phyloP scores from a whole-genome alignment of 1,140 invertebrate genomes.

The Microplitis demolitor region DNA sequence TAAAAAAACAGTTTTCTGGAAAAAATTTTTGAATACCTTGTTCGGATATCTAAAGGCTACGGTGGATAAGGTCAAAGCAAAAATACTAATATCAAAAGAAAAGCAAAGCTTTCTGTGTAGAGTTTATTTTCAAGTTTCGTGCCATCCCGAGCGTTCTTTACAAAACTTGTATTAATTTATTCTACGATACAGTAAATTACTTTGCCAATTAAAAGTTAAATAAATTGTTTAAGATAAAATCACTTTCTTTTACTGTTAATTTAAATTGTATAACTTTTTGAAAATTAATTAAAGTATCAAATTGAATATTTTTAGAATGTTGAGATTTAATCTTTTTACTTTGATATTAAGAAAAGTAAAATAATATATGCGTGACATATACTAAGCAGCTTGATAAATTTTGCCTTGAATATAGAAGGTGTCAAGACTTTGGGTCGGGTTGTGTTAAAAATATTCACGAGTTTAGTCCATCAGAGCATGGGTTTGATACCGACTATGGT shows the following conservation, averaged over 20 bases:
- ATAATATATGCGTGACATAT: too few relatives aligned
- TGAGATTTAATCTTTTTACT: too few relatives aligned
- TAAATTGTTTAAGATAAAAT: not conserved
- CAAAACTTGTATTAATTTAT: constrained; percentile 2
- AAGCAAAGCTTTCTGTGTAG: not conserved
- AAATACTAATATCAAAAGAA: constrained; percentile 18
- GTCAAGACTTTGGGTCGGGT: too few relatives aligned
- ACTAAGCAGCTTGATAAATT: too few relatives aligned
- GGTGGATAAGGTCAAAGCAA: constrained; percentile 2
- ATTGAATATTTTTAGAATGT: not conserved
- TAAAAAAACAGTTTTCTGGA: too few relatives aligned
- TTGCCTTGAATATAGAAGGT: too few relatives aligned
- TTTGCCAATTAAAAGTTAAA: constrained; percentile 21
- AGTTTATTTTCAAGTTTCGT: not conserved
- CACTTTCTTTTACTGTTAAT: not conserved
- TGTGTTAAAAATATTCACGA: too few relatives aligned
- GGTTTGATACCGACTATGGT: too few relatives aligned
- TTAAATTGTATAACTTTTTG: not conserved
- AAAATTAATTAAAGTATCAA: not conserved
- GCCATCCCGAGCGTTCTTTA: constrained; percentile 5
- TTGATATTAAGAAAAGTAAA: too few relatives aligned
- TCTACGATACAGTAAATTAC: constrained; percentile 13
- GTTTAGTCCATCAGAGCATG: too few relatives aligned
- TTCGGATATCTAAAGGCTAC: not conserved
- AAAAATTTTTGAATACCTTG: too few relatives aligned